A percentile compares a stretch with the other conserved stretches of the same genome.
These are phyloP conservation scores for Crypturellus tataupa DNA, from an alignment of 2,797 vertebrate species.

Conservation along the genomic window DNA sequence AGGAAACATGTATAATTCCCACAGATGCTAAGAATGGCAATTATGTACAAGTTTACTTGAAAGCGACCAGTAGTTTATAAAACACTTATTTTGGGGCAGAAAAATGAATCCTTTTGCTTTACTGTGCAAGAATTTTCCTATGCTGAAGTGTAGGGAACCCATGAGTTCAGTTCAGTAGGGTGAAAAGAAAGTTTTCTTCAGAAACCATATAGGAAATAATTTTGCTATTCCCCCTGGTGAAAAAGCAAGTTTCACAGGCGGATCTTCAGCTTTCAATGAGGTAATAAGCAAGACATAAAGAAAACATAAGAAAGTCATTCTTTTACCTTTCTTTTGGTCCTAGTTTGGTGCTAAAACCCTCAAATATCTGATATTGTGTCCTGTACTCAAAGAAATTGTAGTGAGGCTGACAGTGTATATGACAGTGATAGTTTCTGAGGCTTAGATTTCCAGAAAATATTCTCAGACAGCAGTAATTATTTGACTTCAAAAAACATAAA, in stretches of 20 bases:
- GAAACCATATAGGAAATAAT: neutral
- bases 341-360: neutral
- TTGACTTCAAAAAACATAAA: constrained; percentile 32
- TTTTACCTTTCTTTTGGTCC: neutral
- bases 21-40: neutral
- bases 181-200: neutral
- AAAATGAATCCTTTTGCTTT: neutral
- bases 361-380: neutral
- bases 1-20: neutral
- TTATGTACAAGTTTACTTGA: neutral
- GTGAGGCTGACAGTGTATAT: neutral
- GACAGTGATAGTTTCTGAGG: neutral
- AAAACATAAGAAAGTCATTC: neutral
- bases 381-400: neutral
- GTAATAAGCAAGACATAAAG: neutral
- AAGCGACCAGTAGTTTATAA: neutral
- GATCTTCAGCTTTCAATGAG: neutral
- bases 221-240: neutral
- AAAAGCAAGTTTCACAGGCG: neutral
- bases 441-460: constrained; percentile 22
- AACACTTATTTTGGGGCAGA: neutral
- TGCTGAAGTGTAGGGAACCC: neutral
- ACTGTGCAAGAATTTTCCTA: neutral
- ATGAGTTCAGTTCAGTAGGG: neutral
- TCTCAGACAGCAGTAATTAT: constrained; percentile 3